These are phyloP conservation scores for Hemibagrus wyckioides DNA, from an alignment of 2,113 vertebrate species.

Conservation along the genomic window DNA sequence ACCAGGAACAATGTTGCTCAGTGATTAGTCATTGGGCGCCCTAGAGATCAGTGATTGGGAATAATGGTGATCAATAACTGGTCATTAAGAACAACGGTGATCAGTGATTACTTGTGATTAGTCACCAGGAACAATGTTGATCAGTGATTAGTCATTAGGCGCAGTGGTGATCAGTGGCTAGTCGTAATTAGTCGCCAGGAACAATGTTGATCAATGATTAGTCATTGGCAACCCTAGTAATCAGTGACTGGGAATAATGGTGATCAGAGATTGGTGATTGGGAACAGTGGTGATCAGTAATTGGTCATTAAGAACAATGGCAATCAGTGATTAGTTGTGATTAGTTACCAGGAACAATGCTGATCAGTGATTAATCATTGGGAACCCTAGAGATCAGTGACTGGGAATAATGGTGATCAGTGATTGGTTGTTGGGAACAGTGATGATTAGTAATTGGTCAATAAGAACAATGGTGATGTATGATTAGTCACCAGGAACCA, in stretches of 20 bases:
- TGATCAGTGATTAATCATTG: not conserved
- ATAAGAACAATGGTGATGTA: not conserved
- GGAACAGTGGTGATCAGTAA: not conserved
- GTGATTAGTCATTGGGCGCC: not conserved
- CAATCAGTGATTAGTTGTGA: not conserved
- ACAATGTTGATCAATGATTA: not conserved
- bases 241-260: not conserved
- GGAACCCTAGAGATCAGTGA: too few relatives aligned
- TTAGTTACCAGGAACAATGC: not conserved
- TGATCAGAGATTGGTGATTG: not conserved
- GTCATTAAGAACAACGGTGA: not conserved
- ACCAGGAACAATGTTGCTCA: not conserved
- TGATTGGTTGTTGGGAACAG: not conserved
- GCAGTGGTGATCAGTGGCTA: too few relatives aligned
- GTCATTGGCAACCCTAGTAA: not conserved
- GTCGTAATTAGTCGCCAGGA: too few relatives aligned
- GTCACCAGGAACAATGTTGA: too few relatives aligned
- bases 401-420: not conserved
- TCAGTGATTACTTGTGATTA: not conserved
- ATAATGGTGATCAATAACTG: not conserved
- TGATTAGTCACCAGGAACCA: not conserved
- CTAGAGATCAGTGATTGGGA: not conserved
- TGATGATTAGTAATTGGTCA: not conserved
- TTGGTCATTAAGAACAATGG: not conserved
- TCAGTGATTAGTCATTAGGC: too few relatives aligned